Base-by-base conservation (phyloP, 2,113 vertebrate species). In the Macquaria australasica region DNA sequence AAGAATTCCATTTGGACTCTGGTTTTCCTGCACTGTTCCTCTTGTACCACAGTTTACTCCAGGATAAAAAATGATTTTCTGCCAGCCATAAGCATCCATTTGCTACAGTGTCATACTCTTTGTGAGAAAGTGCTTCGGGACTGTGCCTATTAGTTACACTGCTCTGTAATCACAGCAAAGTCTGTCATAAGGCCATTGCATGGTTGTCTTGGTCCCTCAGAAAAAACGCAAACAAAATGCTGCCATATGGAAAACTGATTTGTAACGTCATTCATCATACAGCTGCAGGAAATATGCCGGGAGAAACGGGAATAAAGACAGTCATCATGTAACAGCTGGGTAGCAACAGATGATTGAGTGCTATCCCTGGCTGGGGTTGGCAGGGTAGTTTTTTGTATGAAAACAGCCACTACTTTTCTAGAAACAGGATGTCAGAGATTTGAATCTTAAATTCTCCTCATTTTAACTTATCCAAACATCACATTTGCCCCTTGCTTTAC, bases 161-260 rank as follows among this genome's bases (percentile, higher is more conserved):
- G 43, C 87, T 78, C 87, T 88, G 77, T 88, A 91, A 89, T 91
- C 77, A 79, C 71, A 71, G 84, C 50, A 58, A 55, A 77, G 79
- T 71, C 86, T 73, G 77, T 84, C 72, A 67, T 56, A 48, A 66
- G 73, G 75, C 63, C 69, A 48, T 48, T 69, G 53, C 74, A 79
- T 66, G 83, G 90, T 83, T 83, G 87, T 85, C 85, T 84, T 78
- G 88, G 89, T 59, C 59, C 48, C 39, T 45, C 15, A 10, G 37
- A 84, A 71, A 68, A 68, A 78, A 83, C 76, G 77, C 76, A 77
- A 87, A 85, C 77, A 87, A 86, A 90, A 87, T 56, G 76, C 82
- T 81, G 60, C 77, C 89, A 91, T 84, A 89, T 93, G 91, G 88
- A 86, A 87, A 91, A 84, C 68, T 63, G 71, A 83, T 92, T 88